Evolutionary conservation across 2,797 vertebrate species (phyloP).

Genomic region (Semaprochilodus insignis): DNA sequence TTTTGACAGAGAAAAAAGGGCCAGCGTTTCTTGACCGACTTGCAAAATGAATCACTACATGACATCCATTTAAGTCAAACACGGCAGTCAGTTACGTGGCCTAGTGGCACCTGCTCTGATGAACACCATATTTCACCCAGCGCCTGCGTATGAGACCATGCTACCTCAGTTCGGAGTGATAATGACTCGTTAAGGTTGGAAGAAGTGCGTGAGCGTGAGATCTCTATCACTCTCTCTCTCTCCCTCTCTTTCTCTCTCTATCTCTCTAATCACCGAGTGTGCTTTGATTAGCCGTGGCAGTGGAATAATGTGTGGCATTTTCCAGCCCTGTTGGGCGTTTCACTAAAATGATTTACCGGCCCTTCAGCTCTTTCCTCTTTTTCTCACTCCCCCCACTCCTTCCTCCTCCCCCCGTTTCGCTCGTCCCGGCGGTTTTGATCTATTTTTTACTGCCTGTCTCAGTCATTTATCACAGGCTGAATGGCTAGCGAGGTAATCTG

Average conservation of each 20-base stretch:
- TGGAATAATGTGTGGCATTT: constrained; percentile 76
- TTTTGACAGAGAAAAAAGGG: not conserved
- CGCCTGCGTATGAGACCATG: constrained; percentile 30
- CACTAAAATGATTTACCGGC: constrained; percentile 74
- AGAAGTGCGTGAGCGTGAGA: constrained; percentile 41
- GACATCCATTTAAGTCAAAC: constrained; percentile 47
- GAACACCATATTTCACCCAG: constrained; percentile 64
- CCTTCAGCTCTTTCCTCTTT: constrained; percentile 61
- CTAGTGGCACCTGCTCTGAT: constrained; percentile 42
- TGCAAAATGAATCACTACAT: constrained; percentile 17
- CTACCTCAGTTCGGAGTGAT: constrained; percentile 54
- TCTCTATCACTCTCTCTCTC: constrained; percentile 9
- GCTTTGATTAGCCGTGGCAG: constrained; percentile 74
- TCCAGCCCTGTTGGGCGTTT: constrained; percentile 68
- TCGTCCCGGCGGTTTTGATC: constrained; percentile 79
- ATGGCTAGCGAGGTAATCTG: constrained; percentile 77
- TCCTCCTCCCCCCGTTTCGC: constrained; percentile 47
- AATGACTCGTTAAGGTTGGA: constrained; percentile 72
- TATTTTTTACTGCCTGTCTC: constrained; percentile 79
- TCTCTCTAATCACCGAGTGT: constrained; percentile 72
- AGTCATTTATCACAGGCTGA: constrained; percentile 78
- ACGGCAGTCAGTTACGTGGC: no score
- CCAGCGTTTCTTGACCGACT: not conserved
- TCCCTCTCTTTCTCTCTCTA: not conserved
- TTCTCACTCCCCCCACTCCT: constrained; percentile 40